phyloP scores from a whole-genome alignment of 1,140 invertebrate genomes.

The Heliconius himera region DNA sequence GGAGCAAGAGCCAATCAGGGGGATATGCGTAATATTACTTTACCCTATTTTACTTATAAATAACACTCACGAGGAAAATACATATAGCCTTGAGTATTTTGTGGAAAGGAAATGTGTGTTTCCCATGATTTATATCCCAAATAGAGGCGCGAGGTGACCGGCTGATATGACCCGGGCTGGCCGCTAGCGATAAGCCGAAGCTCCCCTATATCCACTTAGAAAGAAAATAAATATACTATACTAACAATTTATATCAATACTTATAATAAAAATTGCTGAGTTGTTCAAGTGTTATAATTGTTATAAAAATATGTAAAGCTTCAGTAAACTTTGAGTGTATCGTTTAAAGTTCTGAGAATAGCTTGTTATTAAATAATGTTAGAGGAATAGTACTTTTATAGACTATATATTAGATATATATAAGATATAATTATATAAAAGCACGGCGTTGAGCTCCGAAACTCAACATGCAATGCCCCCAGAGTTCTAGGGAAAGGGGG shows the following conservation, averaged over 20 bases:
- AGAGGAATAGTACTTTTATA: background rate
- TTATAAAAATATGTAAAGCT: background rate
- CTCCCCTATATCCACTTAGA: constrained; percentile 63
- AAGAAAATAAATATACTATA: constrained; percentile 77
- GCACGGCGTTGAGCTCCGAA: no score
- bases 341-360: background rate
- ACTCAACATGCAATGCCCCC: no score
- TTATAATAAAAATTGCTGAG: constrained; percentile 15
- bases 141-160: constrained; percentile 67
- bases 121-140: constrained; percentile 77
- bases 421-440: background rate
- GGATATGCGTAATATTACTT: constrained; percentile 39
- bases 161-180: constrained; percentile 67
- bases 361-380: background rate
- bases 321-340: background rate
- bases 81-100: constrained; percentile 67
- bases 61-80: constrained; percentile 60
- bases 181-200: constrained; percentile 72
- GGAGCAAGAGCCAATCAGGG: background rate
- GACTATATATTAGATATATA: background rate
- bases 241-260: constrained; percentile 60
- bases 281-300: background rate
- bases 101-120: constrained; percentile 78
- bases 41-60: constrained; percentile 53
- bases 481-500: no score